These are phyloP conservation scores for Montipora capricornis DNA, from an alignment of 64 coral and sea anemone genomes.

Conservation along the genomic window DNA sequence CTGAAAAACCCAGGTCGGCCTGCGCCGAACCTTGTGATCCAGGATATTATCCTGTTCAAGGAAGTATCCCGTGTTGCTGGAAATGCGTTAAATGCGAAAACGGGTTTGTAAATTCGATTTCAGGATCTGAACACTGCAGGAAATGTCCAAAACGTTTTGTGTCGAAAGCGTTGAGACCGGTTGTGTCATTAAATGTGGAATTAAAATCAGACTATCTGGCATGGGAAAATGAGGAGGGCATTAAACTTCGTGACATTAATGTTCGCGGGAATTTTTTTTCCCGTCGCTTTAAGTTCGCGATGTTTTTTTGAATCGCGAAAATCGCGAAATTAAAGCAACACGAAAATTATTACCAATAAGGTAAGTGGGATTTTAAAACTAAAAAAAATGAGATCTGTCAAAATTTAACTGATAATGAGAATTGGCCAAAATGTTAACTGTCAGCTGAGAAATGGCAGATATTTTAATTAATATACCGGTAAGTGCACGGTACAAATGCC, in stretches of 20 bases:
- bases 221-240: slow-evolving; percentile 39
- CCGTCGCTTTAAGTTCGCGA: too few species aligned
- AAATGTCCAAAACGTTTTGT: slow-evolving; percentile 76
- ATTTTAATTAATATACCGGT: too few species aligned
- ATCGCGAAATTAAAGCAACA: too few species aligned
- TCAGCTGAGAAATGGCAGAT: too few species aligned
- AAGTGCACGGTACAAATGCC: too few species aligned
- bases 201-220: slow-evolving; percentile 79
- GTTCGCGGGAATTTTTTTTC: too few species aligned
- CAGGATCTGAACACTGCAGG: slow-evolving; percentile 63
- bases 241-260: not conserved
- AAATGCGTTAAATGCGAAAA: slow-evolving; percentile 80
- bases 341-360: too few species aligned
- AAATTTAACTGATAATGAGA: too few species aligned
- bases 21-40: slow-evolving; percentile 85
- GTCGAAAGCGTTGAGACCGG: slow-evolving; percentile 55
- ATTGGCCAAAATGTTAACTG: too few species aligned
- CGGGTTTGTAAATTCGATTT: slow-evolving; percentile 65
- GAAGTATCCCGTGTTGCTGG: slow-evolving; percentile 87
- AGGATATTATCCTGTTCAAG: slow-evolving; percentile 73
- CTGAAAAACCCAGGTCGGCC: slow-evolving; percentile 44
- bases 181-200: slow-evolving; percentile 47
- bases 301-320: too few species aligned
- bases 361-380: too few species aligned
- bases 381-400: too few species aligned